These are phyloP conservation scores for Channa striata DNA, from an alignment of 2,797 vertebrate species.

Conservation along the genomic window DNA sequence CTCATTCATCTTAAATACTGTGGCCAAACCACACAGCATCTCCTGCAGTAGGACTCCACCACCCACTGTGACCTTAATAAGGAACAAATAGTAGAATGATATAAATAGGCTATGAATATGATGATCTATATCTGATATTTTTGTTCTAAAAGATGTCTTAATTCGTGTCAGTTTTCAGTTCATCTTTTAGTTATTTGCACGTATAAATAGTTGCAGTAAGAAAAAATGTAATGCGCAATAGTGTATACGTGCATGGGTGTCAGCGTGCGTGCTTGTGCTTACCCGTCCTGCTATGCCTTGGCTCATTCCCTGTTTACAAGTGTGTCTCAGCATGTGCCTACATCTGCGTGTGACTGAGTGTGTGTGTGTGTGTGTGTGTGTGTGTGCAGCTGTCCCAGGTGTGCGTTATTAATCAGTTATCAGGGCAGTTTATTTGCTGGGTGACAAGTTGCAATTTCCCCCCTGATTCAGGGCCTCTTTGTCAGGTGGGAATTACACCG, in stretches of 20 bases:
- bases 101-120: too few relatives aligned
- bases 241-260: neutral
- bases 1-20: too few relatives aligned
- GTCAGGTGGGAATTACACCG: constrained; percentile 99
- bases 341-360: constrained; percentile 26
- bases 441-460: constrained; percentile 99
- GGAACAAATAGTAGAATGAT: too few relatives aligned
- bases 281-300: constrained; percentile 9
- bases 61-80: too few relatives aligned
- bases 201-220: too few relatives aligned
- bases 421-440: constrained; percentile 96
- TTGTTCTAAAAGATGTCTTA: too few relatives aligned
- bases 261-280: neutral
- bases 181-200: neutral
- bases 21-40: too few relatives aligned
- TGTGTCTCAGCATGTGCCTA: constrained; percentile 47
- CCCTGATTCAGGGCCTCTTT: constrained; percentile 94
- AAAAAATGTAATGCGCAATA: too few relatives aligned
- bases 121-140: too few relatives aligned
- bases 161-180: too few relatives aligned
- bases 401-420: constrained; percentile 99
- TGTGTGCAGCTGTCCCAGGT: constrained; percentile 96
- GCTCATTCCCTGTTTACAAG: constrained; percentile 42
- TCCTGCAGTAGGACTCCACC: too few relatives aligned
- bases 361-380: constrained; percentile 41